These are phyloP conservation scores for Falco cherrug DNA, from an alignment of 2,797 vertebrate genomes.

Conservation along the genomic window DNA sequence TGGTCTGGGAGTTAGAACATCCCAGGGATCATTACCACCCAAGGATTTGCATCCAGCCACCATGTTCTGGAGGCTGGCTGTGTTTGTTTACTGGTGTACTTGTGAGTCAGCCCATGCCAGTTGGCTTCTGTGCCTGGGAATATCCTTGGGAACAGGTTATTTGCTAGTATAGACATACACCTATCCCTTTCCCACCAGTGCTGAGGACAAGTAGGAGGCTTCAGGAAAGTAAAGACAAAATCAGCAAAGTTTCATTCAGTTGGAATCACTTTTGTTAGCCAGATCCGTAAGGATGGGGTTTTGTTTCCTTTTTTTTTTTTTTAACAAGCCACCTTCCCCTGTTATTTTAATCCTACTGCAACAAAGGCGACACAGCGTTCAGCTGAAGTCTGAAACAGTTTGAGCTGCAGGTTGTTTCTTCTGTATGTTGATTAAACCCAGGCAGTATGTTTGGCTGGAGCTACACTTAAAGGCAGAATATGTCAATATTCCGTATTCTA, in stretches of 20 bases:
- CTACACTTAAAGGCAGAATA: neutral
- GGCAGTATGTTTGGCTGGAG: neutral
- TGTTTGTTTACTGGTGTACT: neutral
- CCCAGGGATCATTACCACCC: neutral
- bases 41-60: slow-evolving; percentile 33
- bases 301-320: neutral
- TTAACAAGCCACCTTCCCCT: neutral
- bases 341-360: neutral
- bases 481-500: neutral
- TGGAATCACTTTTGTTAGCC: neutral
- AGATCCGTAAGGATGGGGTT: neutral
- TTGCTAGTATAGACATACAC: neutral
- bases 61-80: neutral
- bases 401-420: neutral
- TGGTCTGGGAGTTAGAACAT: neutral
- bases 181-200: neutral
- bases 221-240: neutral
- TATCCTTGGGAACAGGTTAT: neutral
- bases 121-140: neutral
- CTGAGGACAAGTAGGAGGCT: neutral
- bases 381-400: neutral
- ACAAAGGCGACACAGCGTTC: neutral
- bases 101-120: neutral
- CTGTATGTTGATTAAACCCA: neutral
- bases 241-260: neutral